A percentile compares a stretch with the other conserved stretches of the same genome.
Evolutionary conservation across 2,113 vertebrate species (phyloP).

Genomic region (Peromyscus leucopus): DNA sequence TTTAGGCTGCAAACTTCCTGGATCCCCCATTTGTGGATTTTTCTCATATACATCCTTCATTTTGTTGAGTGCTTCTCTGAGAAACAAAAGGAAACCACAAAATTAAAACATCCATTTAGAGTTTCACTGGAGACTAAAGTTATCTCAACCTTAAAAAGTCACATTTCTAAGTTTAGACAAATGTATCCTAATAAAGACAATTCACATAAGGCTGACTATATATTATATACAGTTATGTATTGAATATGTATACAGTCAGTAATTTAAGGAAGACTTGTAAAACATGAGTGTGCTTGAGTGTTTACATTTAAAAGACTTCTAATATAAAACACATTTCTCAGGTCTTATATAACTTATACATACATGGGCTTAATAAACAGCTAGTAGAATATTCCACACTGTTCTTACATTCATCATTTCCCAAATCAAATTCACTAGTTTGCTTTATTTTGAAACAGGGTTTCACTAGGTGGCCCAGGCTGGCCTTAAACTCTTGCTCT

Average conservation of each 20-base stretch:
- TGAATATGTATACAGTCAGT: background rate
- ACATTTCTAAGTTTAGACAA: constrained; percentile 54
- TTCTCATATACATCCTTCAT: constrained; percentile 99
- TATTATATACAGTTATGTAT: background rate
- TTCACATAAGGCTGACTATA: constrained; percentile 11
- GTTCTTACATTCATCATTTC: constrained; percentile 35
- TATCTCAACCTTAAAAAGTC: constrained; percentile 20
- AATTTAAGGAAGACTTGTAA: constrained; percentile 54
- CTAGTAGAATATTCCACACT: constrained; percentile 60
- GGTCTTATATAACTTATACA: background rate
- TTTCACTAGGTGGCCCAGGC: background rate
- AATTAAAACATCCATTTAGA: constrained; percentile 53
- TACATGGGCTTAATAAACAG: constrained; percentile 10
- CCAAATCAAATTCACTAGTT: constrained; percentile 24
- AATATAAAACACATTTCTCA: constrained; percentile 35
- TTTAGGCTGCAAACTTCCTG: constrained; percentile 96
- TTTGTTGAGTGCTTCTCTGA: constrained; percentile 98
- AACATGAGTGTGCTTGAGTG: background rate
- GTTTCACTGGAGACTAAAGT: background rate
- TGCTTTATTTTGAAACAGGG: background rate
- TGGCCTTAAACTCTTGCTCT: background rate
- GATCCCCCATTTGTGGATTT: constrained; percentile 99
- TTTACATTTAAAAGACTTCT: background rate
- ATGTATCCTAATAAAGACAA: constrained; percentile 54
- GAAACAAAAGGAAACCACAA: constrained; percentile 47